A percentile compares a stretch with the other conserved stretches of the same genome.
Evolutionary conservation across 2,888 invertebrate species (phyloP).

Genomic region (Neoaliturus tenellus): DNA sequence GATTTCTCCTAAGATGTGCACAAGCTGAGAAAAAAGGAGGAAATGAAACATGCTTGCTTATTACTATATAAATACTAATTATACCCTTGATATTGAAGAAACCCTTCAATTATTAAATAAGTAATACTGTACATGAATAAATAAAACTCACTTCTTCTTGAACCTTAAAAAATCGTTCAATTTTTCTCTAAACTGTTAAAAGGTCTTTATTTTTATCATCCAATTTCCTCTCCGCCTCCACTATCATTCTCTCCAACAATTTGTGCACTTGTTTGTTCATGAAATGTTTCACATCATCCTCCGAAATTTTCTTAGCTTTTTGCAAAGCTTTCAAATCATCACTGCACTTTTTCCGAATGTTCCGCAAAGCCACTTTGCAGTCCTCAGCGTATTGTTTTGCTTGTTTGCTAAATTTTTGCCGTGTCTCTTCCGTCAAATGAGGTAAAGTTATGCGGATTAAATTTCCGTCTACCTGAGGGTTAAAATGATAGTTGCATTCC

Average conservation of each 20-base stretch:
- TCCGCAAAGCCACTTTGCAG: conserved; percentile 17
- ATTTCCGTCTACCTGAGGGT: conserved; percentile 21
- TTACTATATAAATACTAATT: too few species aligned
- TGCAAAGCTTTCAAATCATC: conserved; percentile 17
- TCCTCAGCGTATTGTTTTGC: conserved; percentile 1
- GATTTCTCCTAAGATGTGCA: too few species aligned
- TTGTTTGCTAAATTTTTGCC: conserved; percentile 1
- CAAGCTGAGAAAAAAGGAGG: too few species aligned
- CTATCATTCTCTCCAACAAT: conserved; percentile 9
- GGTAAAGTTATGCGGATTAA: background rate
- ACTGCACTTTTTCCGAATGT: conserved; percentile 29
- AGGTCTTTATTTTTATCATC: conserved; percentile 26
- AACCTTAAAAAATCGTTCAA: too few species aligned
- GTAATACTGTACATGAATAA: too few species aligned
- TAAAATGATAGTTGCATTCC: conserved; percentile 17
- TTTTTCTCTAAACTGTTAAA: background rate
- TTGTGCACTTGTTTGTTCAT: conserved; percentile 37
- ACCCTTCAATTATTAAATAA: too few species aligned
- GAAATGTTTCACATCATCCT: conserved; percentile 6
- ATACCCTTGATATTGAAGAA: too few species aligned
- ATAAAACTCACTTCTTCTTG: background rate
- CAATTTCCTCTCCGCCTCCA: conserved; percentile 12
- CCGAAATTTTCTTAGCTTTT: conserved; percentile 20
- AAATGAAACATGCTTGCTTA: too few species aligned
- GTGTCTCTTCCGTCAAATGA: conserved; percentile 9